Conservation (phyloP, 2,113 vertebrate species). For the Daboia siamensis region DNA sequence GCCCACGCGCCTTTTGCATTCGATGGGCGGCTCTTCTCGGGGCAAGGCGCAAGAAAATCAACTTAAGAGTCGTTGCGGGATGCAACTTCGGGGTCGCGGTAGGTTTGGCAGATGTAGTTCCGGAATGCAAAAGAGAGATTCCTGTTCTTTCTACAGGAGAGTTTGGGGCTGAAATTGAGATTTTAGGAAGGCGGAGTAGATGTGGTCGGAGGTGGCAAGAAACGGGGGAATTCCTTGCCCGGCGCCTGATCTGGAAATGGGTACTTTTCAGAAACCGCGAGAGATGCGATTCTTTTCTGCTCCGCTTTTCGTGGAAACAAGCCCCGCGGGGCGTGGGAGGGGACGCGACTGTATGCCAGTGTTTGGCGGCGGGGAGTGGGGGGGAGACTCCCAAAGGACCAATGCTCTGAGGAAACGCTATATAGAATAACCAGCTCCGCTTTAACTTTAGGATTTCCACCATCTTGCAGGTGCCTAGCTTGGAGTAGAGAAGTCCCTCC, state of each 20-base stretch:
- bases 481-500: background rate
- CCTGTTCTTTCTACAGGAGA: background rate
- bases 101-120: too few species aligned
- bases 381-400: background rate
- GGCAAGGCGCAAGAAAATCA: too few species aligned
- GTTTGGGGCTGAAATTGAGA: background rate
- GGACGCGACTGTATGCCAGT: too few species aligned
- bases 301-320: background rate
- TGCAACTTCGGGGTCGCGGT: background rate
- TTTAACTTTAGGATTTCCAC: background rate
- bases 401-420: too few species aligned
- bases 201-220: background rate
- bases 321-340: background rate
- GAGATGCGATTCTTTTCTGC: background rate
- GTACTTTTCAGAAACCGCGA: background rate
- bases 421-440: too few species aligned
- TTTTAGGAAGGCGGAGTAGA: background rate
- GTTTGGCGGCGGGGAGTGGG: rapidly evolving
- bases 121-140: background rate
- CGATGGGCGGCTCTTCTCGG: background rate
- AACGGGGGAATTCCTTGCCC: background rate
- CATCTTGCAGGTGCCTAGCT: background rate
- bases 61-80: too few species aligned
- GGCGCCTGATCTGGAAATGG: background rate
- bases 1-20: background rate